A percentile compares a stretch with the other conserved stretches of the same genome.
Conservation (phyloP, 2,888 invertebrate species). For the Rambutsinella grinnellia region DNA sequence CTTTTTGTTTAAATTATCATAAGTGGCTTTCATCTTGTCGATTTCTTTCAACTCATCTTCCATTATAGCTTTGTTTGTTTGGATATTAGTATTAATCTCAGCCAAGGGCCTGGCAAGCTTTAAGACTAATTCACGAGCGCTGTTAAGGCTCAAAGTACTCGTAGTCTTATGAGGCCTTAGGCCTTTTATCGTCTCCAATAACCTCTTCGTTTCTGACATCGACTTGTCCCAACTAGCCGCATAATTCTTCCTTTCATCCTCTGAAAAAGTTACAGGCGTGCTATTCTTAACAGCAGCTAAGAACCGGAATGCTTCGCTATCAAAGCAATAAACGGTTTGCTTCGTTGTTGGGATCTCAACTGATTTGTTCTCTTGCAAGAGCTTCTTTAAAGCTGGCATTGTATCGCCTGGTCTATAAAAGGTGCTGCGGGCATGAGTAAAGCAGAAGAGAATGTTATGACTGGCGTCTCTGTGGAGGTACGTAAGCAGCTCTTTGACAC, state of each 20-base stretch:
- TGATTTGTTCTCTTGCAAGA: conserved; percentile 17
- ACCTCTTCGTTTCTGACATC: conserved; percentile 28
- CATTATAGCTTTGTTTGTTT: conserved; percentile 19
- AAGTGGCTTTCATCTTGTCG: background rate
- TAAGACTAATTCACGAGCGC: conserved; percentile 33
- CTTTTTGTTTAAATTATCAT: background rate
- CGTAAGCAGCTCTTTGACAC: conserved; percentile 51
- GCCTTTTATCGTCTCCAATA: conserved; percentile 28
- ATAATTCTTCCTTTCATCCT: conserved; percentile 30
- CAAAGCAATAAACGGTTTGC: conserved; percentile 48
- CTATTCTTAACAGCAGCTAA: conserved; percentile 39
- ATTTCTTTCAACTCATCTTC: conserved; percentile 11
- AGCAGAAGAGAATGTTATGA: conserved; percentile 53
- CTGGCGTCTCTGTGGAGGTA: conserved; percentile 46
- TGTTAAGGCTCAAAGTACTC: conserved; percentile 43
- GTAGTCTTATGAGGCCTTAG: conserved; percentile 32
- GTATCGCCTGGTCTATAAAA: conserved; percentile 50
- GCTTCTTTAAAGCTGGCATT: conserved; percentile 24
- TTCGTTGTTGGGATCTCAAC: conserved; percentile 15
- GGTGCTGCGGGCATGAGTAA: conserved; percentile 52
- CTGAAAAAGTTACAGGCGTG: conserved; percentile 23
- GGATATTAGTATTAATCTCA: conserved; percentile 39
- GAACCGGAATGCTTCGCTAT: conserved; percentile 54
- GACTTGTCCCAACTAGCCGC: conserved; percentile 50
- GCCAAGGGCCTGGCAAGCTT: conserved; percentile 29